A percentile compares a stretch with the other conserved stretches of the same genome.
These are phyloP conservation scores for Phymastichus coffea DNA, from an alignment of 1,140 invertebrate species.

Conservation along the genomic window DNA sequence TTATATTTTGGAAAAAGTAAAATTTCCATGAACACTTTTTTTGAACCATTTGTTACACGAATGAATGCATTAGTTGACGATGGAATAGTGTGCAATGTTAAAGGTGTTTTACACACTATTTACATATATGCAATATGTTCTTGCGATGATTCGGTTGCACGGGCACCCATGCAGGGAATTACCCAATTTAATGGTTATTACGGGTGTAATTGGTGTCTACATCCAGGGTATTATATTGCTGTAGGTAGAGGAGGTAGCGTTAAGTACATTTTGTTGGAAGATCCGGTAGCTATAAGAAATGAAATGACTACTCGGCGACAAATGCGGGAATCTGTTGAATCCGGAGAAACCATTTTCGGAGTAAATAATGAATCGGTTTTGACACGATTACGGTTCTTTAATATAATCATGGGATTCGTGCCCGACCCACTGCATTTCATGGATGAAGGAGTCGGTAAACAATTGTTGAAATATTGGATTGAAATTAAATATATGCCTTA, in stretches of 20 bases:
- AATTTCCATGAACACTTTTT: constrained; percentile 17
- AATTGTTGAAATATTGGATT: constrained; percentile 12
- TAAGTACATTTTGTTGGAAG: not conserved
- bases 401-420: constrained; percentile 20
- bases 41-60: constrained; percentile 8
- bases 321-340: not conserved
- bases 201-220: constrained; percentile 13
- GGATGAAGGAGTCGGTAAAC: constrained; percentile 1
- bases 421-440: constrained; percentile 12
- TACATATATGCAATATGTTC: constrained; percentile 9
- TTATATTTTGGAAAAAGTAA: too few relatives aligned
- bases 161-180: constrained; percentile 13
- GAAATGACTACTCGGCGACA: not conserved
- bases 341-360: not conserved
- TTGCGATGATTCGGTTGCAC: constrained; percentile 8
- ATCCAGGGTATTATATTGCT: not conserved
- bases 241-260: not conserved
- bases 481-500: not conserved
- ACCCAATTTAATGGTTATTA: constrained; percentile 11
- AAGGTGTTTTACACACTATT: not conserved
- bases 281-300: not conserved
- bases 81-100: constrained; percentile 20
- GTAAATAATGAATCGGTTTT: not conserved
- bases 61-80: not conserved
- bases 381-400: not conserved